Conservation (phyloP, 1,140 invertebrate species). For the Pseudomyrmex sp. region DNA sequence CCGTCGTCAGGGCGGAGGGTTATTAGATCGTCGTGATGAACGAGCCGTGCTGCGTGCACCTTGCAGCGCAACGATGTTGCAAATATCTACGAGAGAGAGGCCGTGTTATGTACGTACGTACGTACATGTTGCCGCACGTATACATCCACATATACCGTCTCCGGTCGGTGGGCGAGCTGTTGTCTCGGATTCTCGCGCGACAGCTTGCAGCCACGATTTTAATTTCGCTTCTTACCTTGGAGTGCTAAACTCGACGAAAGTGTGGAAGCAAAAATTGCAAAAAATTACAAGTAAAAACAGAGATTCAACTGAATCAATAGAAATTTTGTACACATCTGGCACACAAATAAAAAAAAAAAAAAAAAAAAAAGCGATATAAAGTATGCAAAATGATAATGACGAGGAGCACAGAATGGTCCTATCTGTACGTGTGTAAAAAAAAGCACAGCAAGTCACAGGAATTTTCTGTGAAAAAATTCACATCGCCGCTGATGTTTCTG, state of each 20-base stretch:
- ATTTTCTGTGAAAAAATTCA: background rate
- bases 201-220: conserved; percentile 18
- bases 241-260: background rate
- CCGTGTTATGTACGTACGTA: conserved; percentile 12
- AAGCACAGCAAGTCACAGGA: no score
- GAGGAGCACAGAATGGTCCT: background rate
- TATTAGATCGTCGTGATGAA: conserved; percentile 79
- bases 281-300: background rate
- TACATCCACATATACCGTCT: background rate
- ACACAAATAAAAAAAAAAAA: background rate
- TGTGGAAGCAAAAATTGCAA: background rate
- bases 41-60: conserved; percentile 66
- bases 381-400: background rate
- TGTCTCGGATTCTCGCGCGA: conserved; percentile 19
- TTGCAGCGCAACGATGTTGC: conserved; percentile 50
- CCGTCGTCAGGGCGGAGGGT: conserved; percentile 63
- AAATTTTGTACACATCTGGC: no score
- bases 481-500: background rate
- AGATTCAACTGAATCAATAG: no score
- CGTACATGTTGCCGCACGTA: background rate
- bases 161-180: background rate
- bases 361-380: conserved; percentile 6
- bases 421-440: no score
- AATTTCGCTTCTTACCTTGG: background rate
- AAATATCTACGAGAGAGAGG: conserved; percentile 47